phyloP scores from a whole-genome alignment of 1,140 invertebrate genomes.

The Cydia pomonella region DNA sequence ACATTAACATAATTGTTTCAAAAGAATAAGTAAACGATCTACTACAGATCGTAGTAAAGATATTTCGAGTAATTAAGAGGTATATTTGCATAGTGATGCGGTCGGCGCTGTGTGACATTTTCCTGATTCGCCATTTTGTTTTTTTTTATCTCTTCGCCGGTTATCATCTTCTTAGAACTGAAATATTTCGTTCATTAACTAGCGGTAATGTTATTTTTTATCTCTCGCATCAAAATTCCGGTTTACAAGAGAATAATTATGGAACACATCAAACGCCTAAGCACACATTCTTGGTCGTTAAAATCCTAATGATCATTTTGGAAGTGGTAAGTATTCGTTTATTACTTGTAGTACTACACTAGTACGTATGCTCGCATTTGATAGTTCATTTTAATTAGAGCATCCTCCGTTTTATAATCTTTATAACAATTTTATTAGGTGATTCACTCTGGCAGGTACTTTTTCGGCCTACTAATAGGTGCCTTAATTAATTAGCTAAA shows the following conservation, averaged over 20 bases:
- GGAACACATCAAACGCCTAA: conserved; percentile 45
- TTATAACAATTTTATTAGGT: conserved; percentile 59
- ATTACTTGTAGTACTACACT: conserved; percentile 63
- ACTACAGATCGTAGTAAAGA: conserved; percentile 68
- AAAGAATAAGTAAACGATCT: conserved; percentile 71
- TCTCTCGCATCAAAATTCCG: conserved; percentile 50
- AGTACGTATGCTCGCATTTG: conserved; percentile 46
- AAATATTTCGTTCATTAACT: conserved; percentile 57
- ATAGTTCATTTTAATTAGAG: conserved; percentile 66
- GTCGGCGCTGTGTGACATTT: conserved; percentile 58
- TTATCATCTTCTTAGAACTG: conserved; percentile 68
- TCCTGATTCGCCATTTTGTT: conserved; percentile 58
- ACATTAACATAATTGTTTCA: conserved; percentile 77
- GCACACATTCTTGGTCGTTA: conserved; percentile 55
- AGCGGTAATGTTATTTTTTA: conserved; percentile 59
- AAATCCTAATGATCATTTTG: conserved; percentile 64
- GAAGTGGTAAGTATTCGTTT: conserved; percentile 65
- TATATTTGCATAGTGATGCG: conserved; percentile 73
- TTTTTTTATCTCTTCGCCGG: conserved; percentile 53
- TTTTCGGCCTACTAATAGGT: conserved; percentile 4
- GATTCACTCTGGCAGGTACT: conserved; percentile 35
- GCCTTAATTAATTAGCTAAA: conserved; percentile 9
- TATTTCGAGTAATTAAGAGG: conserved; percentile 68
- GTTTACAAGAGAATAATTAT: conserved; percentile 49
- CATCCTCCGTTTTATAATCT: conserved; percentile 60